Evolutionary conservation across 2,113 vertebrate species (phyloP).

Genomic region (Syngnathus typhle): DNA sequence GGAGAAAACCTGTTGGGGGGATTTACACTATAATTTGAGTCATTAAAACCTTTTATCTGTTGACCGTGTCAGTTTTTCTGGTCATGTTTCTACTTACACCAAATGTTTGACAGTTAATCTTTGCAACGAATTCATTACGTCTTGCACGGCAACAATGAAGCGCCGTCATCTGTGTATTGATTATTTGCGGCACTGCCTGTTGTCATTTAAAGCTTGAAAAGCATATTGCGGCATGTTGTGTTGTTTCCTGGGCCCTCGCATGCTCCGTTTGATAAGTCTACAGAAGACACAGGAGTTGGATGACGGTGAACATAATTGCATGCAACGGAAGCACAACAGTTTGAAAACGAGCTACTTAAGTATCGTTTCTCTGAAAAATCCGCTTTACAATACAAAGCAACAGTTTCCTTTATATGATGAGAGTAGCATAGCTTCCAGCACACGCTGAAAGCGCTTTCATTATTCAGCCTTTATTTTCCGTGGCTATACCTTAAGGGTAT

Average conservation of each 20-base stretch:
- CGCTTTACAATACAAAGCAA: background rate
- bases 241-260: conserved; percentile 30
- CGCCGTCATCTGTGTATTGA: conserved; percentile 20
- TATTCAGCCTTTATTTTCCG: background rate
- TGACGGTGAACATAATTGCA: conserved; percentile 2
- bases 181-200: conserved; percentile 6
- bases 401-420: background rate
- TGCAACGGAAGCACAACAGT: conserved; percentile 10
- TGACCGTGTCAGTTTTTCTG: conserved; percentile 16
- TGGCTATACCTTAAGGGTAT: background rate
- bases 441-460: conserved; percentile 1
- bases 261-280: background rate
- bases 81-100: background rate
- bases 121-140: conserved; percentile 9
- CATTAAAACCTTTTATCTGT: conserved; percentile 32
- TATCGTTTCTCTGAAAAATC: conserved; percentile 4
- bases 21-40: conserved; percentile 30
- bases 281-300: background rate
- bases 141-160: conserved; percentile 14
- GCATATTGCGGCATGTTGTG: conserved; percentile 19
- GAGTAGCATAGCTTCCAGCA: background rate
- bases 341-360: background rate
- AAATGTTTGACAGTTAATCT: background rate
- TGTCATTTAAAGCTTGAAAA: conserved; percentile 24
- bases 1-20: conserved; percentile 8